Percentiles rank a stretch among this genome's conserved stretches.
phyloP scores from a whole-genome alignment of 2,888 invertebrate species.

The Drosophila mercatorum region DNA sequence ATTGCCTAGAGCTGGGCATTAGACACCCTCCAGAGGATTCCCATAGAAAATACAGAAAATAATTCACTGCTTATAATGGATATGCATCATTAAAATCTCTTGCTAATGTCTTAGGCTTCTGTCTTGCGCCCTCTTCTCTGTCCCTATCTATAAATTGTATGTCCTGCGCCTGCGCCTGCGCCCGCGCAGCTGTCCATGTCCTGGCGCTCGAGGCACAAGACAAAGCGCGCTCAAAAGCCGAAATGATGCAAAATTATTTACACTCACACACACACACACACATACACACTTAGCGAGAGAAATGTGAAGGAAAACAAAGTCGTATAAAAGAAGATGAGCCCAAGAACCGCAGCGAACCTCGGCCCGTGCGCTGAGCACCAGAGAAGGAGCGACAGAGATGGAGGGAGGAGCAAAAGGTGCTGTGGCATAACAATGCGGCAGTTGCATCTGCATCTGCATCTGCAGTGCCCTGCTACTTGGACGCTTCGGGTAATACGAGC shows the following conservation, averaged over 20 bases:
- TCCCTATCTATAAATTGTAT: slow-evolving; percentile 17
- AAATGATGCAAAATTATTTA: slow-evolving; percentile 72
- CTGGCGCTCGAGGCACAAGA: slow-evolving; percentile 56
- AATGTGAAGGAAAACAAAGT: slow-evolving; percentile 37
- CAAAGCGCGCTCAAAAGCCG: slow-evolving; percentile 57
- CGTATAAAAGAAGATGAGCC: slow-evolving; percentile 24
- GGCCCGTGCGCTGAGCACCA: slow-evolving; percentile 23
- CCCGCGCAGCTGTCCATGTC: slow-evolving; percentile 55
- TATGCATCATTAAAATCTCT: slow-evolving; percentile 20
- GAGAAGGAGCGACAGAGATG: slow-evolving; percentile 1
- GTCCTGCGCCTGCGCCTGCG: slow-evolving; percentile 45
- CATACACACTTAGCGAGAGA: slow-evolving; percentile 33
- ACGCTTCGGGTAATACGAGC: slow-evolving; percentile 52
- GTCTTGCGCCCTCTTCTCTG: background rate
- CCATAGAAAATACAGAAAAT: background rate
- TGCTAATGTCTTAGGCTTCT: slow-evolving; percentile 1
- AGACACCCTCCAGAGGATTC: background rate
- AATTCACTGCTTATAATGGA: background rate
- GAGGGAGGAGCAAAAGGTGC: slow-evolving; percentile 7
- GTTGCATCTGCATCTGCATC: slow-evolving; percentile 54
- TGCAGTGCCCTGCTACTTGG: slow-evolving; percentile 47
- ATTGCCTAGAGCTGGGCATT: background rate
- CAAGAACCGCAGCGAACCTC: slow-evolving; percentile 17
- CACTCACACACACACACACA: slow-evolving; percentile 50
- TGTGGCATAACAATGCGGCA: slow-evolving; percentile 57